A percentile compares a stretch with the other conserved stretches of the same genome.
Evolutionary conservation across 1,140 invertebrate genomes (phyloP).

Genomic region (Druon quercuslanigerum): DNA sequence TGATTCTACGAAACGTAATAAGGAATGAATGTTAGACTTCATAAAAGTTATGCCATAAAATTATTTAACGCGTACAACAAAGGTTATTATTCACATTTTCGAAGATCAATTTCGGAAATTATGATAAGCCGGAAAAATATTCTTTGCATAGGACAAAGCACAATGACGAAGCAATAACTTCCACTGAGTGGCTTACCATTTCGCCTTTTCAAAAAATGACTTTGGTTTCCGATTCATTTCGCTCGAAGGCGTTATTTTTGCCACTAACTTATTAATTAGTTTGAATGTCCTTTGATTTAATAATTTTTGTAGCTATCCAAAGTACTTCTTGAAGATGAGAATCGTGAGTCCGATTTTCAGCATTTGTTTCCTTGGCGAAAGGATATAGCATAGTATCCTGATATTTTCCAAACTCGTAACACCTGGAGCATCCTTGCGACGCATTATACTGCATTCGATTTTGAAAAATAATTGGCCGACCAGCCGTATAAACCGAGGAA

Average conservation of each 20-base stretch:
- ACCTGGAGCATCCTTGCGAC: conserved; percentile 16
- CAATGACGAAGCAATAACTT: conserved; percentile 35
- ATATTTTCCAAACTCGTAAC: conserved; percentile 21
- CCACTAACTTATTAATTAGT: conserved; percentile 5
- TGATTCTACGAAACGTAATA: not conserved
- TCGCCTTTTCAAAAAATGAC: not conserved
- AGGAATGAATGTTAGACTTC: conserved; percentile 36
- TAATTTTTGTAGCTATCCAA: not conserved
- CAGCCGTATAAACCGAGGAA: conserved; percentile 22
- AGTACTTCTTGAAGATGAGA: too few relatives aligned
- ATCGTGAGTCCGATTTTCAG: too few relatives aligned
- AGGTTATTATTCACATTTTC: conserved; percentile 25
- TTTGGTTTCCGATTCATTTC: conserved; percentile 32
- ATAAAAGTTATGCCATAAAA: conserved; percentile 35
- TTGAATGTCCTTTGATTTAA: not conserved
- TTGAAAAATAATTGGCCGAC: conserved; percentile 22
- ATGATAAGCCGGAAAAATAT: not conserved
- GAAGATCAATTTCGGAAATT: conserved; percentile 29
- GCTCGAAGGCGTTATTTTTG: conserved; percentile 28
- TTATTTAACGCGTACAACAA: conserved; percentile 19
- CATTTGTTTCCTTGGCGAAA: too few relatives aligned
- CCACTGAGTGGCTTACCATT: conserved; percentile 39
- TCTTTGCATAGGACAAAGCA: conserved; percentile 16
- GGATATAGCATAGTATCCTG: too few relatives aligned
- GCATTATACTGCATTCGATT: conserved; percentile 33